Evolutionary conservation across 2,797 vertebrate genomes (phyloP).

Genomic region (Denticeps clupeoides): DNA sequence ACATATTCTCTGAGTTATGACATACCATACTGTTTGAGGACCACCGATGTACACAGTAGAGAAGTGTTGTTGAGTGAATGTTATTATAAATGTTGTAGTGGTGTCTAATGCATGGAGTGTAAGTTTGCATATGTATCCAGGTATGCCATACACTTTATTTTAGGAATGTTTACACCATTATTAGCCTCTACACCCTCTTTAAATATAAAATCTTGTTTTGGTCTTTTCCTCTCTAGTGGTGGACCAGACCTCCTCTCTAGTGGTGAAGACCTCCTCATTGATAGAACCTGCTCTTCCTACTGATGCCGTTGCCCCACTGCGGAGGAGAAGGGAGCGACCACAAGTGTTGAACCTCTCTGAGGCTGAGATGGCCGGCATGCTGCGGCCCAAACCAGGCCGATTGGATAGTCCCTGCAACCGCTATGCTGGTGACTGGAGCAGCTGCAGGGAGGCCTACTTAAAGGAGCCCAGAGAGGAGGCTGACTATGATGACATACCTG

Average conservation of each 20-base stretch:
- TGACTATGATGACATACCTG: slow-evolving; percentile 81
- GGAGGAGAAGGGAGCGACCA: slow-evolving; percentile 79
- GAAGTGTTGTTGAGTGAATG: no score
- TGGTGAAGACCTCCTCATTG: slow-evolving; percentile 19
- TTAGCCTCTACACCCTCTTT: neutral
- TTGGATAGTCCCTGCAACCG: slow-evolving; percentile 95
- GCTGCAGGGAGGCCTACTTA: slow-evolving; percentile 78
- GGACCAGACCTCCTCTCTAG: slow-evolving; percentile 43
- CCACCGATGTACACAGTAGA: no score
- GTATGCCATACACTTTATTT: no score
- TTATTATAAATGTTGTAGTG: no score
- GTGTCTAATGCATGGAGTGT: no score
- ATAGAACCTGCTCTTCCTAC: slow-evolving; percentile 23
- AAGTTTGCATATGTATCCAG: no score
- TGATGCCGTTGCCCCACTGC: slow-evolving; percentile 49
- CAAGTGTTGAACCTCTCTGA: slow-evolving; percentile 73
- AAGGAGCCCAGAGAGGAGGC: slow-evolving; percentile 55
- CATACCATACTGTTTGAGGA: no score
- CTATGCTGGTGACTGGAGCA: slow-evolving; percentile 93
- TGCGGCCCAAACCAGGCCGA: slow-evolving; percentile 71
- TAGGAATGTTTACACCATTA: no score
- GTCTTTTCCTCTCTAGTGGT: slow-evolving; percentile 50
- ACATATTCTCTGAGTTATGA: no score
- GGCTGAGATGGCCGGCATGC: slow-evolving; percentile 59
- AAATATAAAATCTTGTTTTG: slow-evolving; percentile 21